Evolutionary conservation across 2,888 invertebrate species (phyloP), one percentile per base, ranked within the genome.

Genomic region (Hypena proboscidalis): DNA sequence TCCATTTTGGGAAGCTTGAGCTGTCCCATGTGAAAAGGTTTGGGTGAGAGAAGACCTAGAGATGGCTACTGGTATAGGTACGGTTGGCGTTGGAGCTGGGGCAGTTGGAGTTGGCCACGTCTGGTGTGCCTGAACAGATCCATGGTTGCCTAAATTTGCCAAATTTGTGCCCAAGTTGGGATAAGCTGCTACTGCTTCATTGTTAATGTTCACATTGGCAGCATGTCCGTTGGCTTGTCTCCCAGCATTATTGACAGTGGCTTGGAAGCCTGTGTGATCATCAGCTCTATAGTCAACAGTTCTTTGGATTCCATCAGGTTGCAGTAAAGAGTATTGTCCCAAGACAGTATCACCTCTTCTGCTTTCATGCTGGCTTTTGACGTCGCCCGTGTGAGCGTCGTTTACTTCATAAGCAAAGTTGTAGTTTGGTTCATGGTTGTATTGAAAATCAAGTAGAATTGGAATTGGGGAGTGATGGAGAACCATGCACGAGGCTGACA

Each of bases 281-380:
- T 92, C 91, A 25, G 92, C 92, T 59, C 84, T 86, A 66, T 93
- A 93, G 41, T 92, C 92, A 1, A 92, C 93, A 2, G 83, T 90
- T 57, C 93, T 87, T 50, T 83, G 78, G 1, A 91, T 67, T 3
- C 93, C 93, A 72, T 93, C 92, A 39, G 93, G 88, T 52, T 92
- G 92, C 1, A 86, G 63, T 9, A 93, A 67, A 1, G 92, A 89
- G 68, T 92, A 93, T 49, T 92, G 91, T 17, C 93, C 92, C 11
- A 88, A 75, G 0, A 92, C 92, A 1, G 83, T 80, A 39, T 92
- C 92, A 1, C 92, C 92, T 51, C 83, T 77, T 25, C 92, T 79
- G 39, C 78, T 83, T 62, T 93, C 93, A 0, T 86, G 85, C 53
- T 92, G 92, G 54, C 80, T 90, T 57, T 93, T 92, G 25, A 87